phyloP scores from a whole-genome alignment of 2,888 invertebrate species.

The Ormyrus thymus region DNA sequence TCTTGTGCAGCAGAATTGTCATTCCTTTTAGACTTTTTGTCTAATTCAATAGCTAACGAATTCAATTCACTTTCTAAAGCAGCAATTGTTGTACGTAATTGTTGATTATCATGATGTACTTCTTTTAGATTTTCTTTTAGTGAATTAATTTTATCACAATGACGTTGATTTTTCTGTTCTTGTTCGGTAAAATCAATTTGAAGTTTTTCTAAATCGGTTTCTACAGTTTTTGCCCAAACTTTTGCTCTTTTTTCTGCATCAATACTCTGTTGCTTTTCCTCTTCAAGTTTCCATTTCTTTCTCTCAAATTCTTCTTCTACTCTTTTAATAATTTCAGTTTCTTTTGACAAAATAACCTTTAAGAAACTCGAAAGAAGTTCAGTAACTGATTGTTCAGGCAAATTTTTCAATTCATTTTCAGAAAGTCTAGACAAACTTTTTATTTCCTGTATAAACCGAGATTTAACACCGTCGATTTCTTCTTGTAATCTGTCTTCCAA shows the following conservation, averaged over 20 bases:
- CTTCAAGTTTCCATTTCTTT: conserved; percentile 59
- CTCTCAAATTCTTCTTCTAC: conserved; percentile 59
- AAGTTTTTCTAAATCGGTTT: conserved; percentile 66
- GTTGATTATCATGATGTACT: conserved; percentile 62
- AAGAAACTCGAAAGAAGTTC: too few relatives aligned
- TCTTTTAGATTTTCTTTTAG: conserved; percentile 64
- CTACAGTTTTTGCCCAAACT: conserved; percentile 66
- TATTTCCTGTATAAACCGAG: conserved; percentile 66
- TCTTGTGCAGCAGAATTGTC: too few relatives aligned
- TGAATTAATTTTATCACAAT: conserved; percentile 5
- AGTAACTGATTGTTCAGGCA: conserved; percentile 58
- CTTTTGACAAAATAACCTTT: too few relatives aligned
- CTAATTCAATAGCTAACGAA: conserved; percentile 60
- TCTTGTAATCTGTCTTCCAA: too few relatives aligned
- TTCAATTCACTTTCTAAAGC: conserved; percentile 64
- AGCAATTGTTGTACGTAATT: conserved; percentile 62
- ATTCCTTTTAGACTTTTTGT: too few relatives aligned
- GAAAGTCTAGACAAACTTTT: conserved; percentile 58
- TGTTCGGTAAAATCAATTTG: conserved; percentile 62
- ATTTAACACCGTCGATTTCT: conserved; percentile 46
- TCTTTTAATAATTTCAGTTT: conserved; percentile 57
- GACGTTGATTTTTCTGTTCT: conserved; percentile 56
- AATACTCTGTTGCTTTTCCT: conserved; percentile 45
- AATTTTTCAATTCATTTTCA: conserved; percentile 31
- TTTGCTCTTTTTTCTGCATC: conserved; percentile 64